phyloP scores from a whole-genome alignment of 2,888 invertebrate species.

The Sabatieria punctata region DNA sequence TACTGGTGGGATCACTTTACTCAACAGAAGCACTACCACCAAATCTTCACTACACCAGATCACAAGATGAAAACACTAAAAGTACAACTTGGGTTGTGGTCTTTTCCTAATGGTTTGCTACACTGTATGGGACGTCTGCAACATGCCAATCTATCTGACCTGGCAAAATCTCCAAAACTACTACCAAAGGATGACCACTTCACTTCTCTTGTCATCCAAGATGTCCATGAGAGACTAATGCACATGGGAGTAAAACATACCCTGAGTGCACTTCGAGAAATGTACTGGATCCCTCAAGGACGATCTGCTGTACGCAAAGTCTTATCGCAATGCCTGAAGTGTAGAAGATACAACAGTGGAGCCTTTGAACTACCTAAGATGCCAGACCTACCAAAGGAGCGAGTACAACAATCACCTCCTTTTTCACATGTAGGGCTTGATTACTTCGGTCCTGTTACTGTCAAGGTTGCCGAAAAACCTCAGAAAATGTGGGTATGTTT shows the following conservation, averaged over 20 bases:
- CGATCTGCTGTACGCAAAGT: neutral
- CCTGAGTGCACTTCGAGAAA: neutral
- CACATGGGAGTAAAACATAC: conserved; percentile 1
- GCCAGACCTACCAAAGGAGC: neutral
- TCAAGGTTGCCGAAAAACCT: neutral
- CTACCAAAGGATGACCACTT: neutral
- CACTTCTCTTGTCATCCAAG: neutral
- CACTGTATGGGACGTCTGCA: too few relatives aligned
- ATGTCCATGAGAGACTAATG: neutral
- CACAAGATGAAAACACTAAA: too few relatives aligned
- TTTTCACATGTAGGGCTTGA: neutral
- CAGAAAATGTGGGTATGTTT: conserved; percentile 1
- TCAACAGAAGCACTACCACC: too few relatives aligned
- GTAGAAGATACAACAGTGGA: neutral
- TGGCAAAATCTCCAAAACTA: neutral
- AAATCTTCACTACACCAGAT: too few relatives aligned
- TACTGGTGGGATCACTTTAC: too few relatives aligned
- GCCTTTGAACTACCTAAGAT: neutral
- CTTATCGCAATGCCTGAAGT: neutral
- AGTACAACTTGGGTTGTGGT: too few relatives aligned
- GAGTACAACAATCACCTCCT: neutral
- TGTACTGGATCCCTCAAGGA: conserved; percentile 1
- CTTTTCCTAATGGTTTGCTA: too few relatives aligned
- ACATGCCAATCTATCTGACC: too few relatives aligned
- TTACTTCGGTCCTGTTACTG: neutral